Percentiles rank a stretch among this genome's conserved stretches.
These are phyloP conservation scores for Phaethon lepturus DNA, from an alignment of 2,113 vertebrate genomes.

Conservation along the genomic window DNA sequence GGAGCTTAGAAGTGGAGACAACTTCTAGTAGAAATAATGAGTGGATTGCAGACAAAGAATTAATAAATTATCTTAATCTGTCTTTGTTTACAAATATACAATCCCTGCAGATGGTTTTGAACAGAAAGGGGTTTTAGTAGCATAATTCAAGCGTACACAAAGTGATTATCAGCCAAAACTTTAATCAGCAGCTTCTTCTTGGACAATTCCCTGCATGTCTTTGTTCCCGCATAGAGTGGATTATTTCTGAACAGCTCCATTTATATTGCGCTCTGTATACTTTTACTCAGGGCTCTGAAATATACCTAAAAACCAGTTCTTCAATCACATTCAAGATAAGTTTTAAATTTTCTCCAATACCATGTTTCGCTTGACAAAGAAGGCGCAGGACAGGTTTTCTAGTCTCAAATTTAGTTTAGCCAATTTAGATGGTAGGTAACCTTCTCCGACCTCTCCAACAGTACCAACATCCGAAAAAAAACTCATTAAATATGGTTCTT, in stretches of 20 bases:
- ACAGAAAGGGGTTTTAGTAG: constrained; percentile 35
- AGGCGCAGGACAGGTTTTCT: not conserved
- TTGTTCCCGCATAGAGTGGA: constrained; percentile 9
- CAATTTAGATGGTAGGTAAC: not conserved
- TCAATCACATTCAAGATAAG: not conserved
- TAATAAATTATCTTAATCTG: constrained; percentile 65
- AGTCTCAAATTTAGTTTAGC: not conserved
- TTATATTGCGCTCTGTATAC: not conserved
- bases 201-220: constrained; percentile 23
- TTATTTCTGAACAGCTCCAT: not conserved
- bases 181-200: constrained; percentile 33
- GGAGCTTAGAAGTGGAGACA: constrained; percentile 41
- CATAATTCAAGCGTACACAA: constrained; percentile 42
- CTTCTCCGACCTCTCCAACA: not conserved
- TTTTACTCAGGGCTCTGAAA: not conserved
- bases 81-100: constrained; percentile 61
- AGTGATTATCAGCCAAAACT: constrained; percentile 35
- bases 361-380: not conserved
- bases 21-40: constrained; percentile 49
- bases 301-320: not conserved
- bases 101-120: constrained; percentile 48
- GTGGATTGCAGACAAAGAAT: constrained; percentile 47
- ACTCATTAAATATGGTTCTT: not conserved
- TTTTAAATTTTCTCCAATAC: not conserved
- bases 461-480: not conserved